Percentiles rank a stretch among this genome's conserved stretches.
phyloP scores from a whole-genome alignment of 30 jellyfish, hydroid and myxozoan species.

The Aurelia sp. region DNA sequence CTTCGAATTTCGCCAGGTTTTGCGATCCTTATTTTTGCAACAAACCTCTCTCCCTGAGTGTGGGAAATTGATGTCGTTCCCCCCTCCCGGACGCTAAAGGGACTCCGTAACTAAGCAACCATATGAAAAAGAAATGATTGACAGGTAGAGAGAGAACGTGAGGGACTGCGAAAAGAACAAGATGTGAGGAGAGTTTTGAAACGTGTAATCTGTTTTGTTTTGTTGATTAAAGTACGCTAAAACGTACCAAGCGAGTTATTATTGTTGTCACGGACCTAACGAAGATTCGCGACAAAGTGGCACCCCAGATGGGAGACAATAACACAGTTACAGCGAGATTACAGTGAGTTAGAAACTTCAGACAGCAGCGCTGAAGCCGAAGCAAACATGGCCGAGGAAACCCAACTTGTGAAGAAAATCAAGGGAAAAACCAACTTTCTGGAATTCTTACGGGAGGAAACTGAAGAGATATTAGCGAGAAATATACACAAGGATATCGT shows the following conservation, averaged over 20 bases:
- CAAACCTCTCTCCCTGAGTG: too few species aligned
- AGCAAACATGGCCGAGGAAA: not conserved
- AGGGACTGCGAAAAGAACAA: constrained; percentile 14
- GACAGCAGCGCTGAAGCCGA: not conserved
- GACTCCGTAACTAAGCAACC: constrained; percentile 38
- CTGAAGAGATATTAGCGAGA: not conserved
- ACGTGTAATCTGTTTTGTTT: constrained; percentile 7
- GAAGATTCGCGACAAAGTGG: constrained; percentile 28
- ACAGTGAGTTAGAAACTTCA: not conserved
- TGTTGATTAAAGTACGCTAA: constrained; percentile 14
- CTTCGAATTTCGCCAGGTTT: too few species aligned
- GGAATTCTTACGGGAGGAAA: not conserved
- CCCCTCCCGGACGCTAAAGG: constrained; percentile 38
- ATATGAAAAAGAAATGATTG: constrained; percentile 7
- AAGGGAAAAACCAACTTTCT: not conserved
- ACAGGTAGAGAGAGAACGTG: constrained; percentile 6
- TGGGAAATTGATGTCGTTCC: constrained; percentile 38
- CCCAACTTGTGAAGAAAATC: not conserved
- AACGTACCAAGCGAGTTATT: constrained; percentile 26
- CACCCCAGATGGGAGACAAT: not conserved
- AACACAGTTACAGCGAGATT: too few species aligned
- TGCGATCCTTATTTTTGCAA: too few species aligned
- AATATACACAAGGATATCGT: not conserved
- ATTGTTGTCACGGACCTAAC: constrained; percentile 32
- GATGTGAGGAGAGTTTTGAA: constrained; percentile 29